Base-by-base conservation (phyloP, 1,140 invertebrate genomes). In the Steinernema feltiae region DNA sequence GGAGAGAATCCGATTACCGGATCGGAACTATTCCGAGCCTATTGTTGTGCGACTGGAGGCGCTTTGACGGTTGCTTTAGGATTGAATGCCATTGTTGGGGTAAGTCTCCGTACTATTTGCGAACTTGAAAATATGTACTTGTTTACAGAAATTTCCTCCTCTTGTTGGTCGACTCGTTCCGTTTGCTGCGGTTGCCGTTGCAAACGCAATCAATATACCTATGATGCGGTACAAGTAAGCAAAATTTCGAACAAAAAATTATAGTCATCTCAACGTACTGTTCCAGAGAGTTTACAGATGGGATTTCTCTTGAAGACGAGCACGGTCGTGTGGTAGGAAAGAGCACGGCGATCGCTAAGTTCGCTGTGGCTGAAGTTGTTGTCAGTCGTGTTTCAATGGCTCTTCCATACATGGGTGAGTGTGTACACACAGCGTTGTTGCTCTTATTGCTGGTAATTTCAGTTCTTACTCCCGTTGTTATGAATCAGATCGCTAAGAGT, bases 171-270 rank as follows among this genome's bases (percentile, higher is more conserved):
- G 90, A 74, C 88, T 89, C 74, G 93, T 95, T 32, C 94, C 94
- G 0, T 91, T 95, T 83, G 92, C 91, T 0, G 93, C 93, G 0
- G 93, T 95, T 0, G 92, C 92, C 53, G 92, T 93, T 32, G 93
- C 94, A 21, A 95, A 95, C 88, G 93, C 92, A 84, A 92, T 95
- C 75, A 95, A 96, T 86, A 94, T 95, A 82, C 94, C 93, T 2
- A 89, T 94, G 85, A 95, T 96, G 93, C 89, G 94, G 30, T 85
- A 85, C 81, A 86, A 86, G 88, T 88, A 82, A 83, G 79, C 21
- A n/a, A 1, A 1, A 24, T 21, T 30, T 70, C 0, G n/a, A n/a
- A 12, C 31, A 3, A 53, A 46, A 18, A 41, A n/a, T 2, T 7
- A 1, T 74, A 18, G n/a, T n/a, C n/a, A n/a, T n/a, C n/a, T n/a